Conservation (phyloP, 1,140 invertebrate species). For the Aphelenchoides avenae region DNA sequence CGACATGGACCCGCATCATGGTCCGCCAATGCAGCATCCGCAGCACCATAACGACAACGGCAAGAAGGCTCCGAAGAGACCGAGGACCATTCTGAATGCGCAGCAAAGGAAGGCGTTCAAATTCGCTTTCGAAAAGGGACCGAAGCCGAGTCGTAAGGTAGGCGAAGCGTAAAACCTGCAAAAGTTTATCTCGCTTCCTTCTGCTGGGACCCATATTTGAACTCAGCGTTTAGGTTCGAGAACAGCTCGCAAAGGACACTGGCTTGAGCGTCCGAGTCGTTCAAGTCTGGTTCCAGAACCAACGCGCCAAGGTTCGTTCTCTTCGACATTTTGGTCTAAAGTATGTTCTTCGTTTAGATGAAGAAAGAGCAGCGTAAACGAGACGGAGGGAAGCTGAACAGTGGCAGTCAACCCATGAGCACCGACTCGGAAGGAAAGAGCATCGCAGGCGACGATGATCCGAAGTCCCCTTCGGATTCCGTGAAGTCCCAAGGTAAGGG, state of each 20-base stretch:
- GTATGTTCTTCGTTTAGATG: background rate
- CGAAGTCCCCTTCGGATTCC: constrained; percentile 11
- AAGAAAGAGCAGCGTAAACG: constrained; percentile 25
- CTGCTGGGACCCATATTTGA: background rate
- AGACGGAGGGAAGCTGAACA: background rate
- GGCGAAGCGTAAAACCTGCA: constrained; percentile 68
- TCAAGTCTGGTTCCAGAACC: constrained; percentile 98
- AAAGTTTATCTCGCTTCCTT: background rate
- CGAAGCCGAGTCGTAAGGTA: constrained; percentile 62
- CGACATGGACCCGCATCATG: constrained; percentile 4
- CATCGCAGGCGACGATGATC: constrained; percentile 2
- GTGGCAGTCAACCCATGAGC: background rate
- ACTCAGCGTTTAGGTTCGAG: constrained; percentile 16
- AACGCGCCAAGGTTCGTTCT: constrained; percentile 81
- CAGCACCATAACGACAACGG: constrained; percentile 2
- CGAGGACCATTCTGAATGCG: constrained; percentile 34
- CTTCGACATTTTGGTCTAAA: background rate
- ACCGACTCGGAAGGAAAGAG: constrained; percentile 10
- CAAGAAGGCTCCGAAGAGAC: constrained; percentile 35
- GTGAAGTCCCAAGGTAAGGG: no score
- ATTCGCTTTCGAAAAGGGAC: constrained; percentile 31
- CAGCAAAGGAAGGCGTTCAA: constrained; percentile 36
- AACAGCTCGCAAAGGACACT: constrained; percentile 81
- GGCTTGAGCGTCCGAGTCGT: constrained; percentile 92
- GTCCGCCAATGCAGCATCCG: constrained; percentile 2